A percentile compares a stretch with the other conserved stretches of the same genome.
Conservation (phyloP, 2,888 invertebrate species). For the Oscheius sp. region DNA sequence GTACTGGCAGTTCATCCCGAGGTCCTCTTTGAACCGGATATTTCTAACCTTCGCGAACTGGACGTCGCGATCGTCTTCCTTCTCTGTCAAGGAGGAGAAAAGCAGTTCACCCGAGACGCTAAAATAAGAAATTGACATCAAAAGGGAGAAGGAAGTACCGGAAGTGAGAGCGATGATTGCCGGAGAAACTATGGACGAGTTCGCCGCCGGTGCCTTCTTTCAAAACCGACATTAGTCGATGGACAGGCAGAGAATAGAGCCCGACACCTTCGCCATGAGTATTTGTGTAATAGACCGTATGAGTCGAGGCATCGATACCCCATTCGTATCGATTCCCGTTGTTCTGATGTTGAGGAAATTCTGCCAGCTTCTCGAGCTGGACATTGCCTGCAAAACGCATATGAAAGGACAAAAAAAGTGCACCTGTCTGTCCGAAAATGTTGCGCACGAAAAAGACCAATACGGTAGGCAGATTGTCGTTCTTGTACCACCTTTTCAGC, state of each 20-base stretch:
- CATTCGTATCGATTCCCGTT: conserved; percentile 9
- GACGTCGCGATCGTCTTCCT: background rate
- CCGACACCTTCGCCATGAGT: background rate
- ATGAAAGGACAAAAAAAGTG: too few relatives aligned
- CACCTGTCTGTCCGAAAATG: too few relatives aligned
- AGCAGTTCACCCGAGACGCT: conserved; percentile 3
- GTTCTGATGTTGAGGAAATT: conserved; percentile 7
- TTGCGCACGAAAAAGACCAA: conserved; percentile 6
- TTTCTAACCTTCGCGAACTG: background rate
- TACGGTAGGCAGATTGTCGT: background rate
- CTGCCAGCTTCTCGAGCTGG: background rate
- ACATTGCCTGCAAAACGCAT: background rate
- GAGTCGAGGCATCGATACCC: conserved; percentile 10
- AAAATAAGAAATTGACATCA: background rate
- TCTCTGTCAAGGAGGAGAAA: background rate
- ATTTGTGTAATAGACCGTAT: conserved; percentile 16
- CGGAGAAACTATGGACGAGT: background rate
- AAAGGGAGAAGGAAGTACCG: background rate
- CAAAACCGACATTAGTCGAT: conserved; percentile 1
- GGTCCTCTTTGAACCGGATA: background rate
- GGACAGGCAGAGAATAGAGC: background rate
- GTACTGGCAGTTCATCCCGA: conserved; percentile 17
- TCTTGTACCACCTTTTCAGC: conserved; percentile 1
- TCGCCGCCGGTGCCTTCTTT: conserved; percentile 9
- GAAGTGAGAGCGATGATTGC: conserved; percentile 5